These are phyloP conservation scores for Microctonus aethiopoides DNA, from an alignment of 2,888 invertebrate genomes.

Conservation along the genomic window DNA sequence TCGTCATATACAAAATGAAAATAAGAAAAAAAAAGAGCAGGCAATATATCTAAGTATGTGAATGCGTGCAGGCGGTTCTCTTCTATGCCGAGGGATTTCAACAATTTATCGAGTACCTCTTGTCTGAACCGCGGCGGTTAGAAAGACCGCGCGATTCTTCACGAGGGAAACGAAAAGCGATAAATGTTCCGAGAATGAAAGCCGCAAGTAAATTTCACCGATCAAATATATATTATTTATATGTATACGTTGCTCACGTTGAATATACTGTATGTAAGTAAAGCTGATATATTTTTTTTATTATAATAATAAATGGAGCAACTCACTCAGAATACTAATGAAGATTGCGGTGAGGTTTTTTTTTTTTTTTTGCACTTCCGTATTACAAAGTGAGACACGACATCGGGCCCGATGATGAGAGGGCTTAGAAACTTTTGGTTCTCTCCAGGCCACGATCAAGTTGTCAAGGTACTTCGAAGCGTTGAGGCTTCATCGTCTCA, in stretches of 20 bases:
- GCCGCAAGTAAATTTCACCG: constrained; percentile 20
- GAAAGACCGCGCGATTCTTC: not conserved
- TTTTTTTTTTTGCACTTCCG: not conserved
- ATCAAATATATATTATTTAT: constrained; percentile 21
- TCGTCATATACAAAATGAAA: constrained; percentile 14
- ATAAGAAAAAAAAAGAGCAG: constrained; percentile 21
- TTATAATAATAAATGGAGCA: constrained; percentile 10
- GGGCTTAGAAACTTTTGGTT: constrained; percentile 28
- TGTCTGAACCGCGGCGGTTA: constrained; percentile 16
- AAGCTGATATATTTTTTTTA: not conserved
- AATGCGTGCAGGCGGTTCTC: not conserved
- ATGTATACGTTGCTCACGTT: not conserved
- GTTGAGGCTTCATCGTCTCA: constrained; percentile 14
- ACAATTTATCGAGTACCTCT: constrained; percentile 31
- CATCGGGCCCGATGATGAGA: constrained; percentile 21
- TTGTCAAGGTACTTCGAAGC: constrained; percentile 34
- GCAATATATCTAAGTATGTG: not conserved
- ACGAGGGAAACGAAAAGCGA: constrained; percentile 14
- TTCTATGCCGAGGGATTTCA: constrained; percentile 29
- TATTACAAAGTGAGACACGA: constrained; percentile 5
- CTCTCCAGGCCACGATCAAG: constrained; percentile 19
- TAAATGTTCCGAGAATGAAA: constrained; percentile 18
- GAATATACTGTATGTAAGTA: not conserved
- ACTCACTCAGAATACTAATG: constrained; percentile 12
- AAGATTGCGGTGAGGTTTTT: not conserved